Base-by-base conservation (phyloP, 2,888 invertebrate species). In the Aethes cnicana region DNA sequence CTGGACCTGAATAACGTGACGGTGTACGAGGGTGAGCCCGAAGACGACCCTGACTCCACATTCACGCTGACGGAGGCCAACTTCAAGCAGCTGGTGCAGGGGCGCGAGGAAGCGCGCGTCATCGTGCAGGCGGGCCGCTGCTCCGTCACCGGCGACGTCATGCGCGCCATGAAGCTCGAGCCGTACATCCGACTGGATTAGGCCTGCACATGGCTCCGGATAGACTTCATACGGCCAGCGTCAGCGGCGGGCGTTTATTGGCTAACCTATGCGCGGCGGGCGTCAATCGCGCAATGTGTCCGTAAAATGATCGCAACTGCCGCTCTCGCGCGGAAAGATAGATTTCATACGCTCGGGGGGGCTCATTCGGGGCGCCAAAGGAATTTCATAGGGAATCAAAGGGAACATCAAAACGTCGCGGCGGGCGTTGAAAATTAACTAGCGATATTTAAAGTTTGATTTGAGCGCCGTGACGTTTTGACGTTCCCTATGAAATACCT, bases 131-230 rank as follows among this genome's bases (percentile, higher is more conserved):
- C 90, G 0, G 90, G 90, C 0, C 65, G 84, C 12, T 90, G 90
- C 53, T 89, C 90, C 1, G 89, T 90, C 62, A 90, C 90, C 0
- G 90, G 90, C 1, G 88, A 90, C 64, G 78, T 90, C 66, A 90
- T 89, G 90, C 68, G 88, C 25, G 90, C 89, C 2, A 90, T 90
- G 90, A 81, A 89, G 63, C 75, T 90, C 53, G 90, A 90, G 66
- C 89, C 88, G 26, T 89, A 85, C 65, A 83, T 89, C 32, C 84
- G 78, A 50, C 47, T 86, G 6, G 74, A 74, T 42, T 81, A 79
- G 55, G 32, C 7, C 7, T 30, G 3, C 7, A 14, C 1, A 3
- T 14, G 7, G 6, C 25, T 12, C 17, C 18, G 8, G 14, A 25
- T 39, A 1, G 30, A 4, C 12, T 28, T 17, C 18, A 17, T 12